Evolutionary conservation across 2,888 invertebrate genomes (phyloP).

Genomic region (Epistrophe grossulariae): DNA sequence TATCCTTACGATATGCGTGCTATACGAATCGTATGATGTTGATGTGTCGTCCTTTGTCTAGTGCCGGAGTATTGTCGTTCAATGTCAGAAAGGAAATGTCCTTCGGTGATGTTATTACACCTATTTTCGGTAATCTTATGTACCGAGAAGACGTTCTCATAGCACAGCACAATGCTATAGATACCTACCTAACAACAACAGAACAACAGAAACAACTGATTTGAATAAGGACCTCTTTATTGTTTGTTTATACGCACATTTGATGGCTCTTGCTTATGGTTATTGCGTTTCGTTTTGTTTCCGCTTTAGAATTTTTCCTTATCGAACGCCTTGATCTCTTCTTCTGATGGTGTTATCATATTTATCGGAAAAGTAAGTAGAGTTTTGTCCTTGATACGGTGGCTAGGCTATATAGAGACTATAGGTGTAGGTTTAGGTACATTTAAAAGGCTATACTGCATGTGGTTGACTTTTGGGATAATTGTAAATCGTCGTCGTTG

Average conservation of each 20-base stretch:
- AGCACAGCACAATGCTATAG: not conserved
- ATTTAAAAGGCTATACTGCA: conserved; percentile 56
- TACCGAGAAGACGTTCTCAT: conserved; percentile 57
- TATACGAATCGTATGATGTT: conserved; percentile 52
- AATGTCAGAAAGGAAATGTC: conserved; percentile 61
- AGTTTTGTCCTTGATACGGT: conserved; percentile 45
- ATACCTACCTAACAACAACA: not conserved
- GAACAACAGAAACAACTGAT: conserved; percentile 66
- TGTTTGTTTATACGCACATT: conserved; percentile 78
- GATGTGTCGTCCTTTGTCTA: conserved; percentile 33
- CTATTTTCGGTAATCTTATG: conserved; percentile 78
- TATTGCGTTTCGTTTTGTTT: conserved; percentile 72
- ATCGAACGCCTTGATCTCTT: conserved; percentile 62
- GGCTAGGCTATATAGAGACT: conserved; percentile 9
- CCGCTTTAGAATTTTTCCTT: conserved; percentile 58
- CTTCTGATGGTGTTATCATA: conserved; percentile 50
- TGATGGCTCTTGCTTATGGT: conserved; percentile 73
- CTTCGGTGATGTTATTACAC: conserved; percentile 77
- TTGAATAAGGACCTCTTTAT: conserved; percentile 78
- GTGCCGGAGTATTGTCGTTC: conserved; percentile 5
- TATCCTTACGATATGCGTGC: conserved; percentile 72
- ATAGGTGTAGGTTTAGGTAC: not conserved
- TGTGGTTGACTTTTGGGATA: conserved; percentile 71
- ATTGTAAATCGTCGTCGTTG: conserved; percentile 62
- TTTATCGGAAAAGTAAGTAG: conserved; percentile 39